Evolutionary conservation across 2,113 vertebrate genomes (phyloP).

Genomic region (Chaetops frenatus): DNA sequence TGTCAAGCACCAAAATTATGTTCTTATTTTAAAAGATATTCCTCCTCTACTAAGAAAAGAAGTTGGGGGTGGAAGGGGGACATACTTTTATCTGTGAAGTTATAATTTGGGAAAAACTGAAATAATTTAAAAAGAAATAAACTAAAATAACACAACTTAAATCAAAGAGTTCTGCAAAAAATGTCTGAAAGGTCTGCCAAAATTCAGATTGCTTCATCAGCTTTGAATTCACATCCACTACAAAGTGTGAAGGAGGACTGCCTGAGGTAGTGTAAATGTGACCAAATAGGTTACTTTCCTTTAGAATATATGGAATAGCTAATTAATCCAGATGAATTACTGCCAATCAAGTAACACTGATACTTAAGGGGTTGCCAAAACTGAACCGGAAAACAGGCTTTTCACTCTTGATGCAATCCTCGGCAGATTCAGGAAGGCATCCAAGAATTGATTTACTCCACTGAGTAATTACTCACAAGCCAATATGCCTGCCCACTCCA

Average conservation of each 20-base stretch:
- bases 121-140: not conserved
- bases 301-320: not conserved
- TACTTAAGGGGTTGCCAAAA: not conserved
- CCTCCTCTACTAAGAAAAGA: not conserved
- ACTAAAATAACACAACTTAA: not conserved
- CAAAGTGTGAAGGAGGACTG: not conserved
- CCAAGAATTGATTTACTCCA: not conserved
- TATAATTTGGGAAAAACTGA: not conserved
- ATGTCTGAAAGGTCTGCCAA: not conserved
- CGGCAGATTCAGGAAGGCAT: not conserved
- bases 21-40: not conserved
- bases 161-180: not conserved
- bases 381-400: not conserved
- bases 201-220: not conserved
- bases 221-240: not conserved
- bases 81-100: not conserved
- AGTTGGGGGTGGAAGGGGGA: rapidly evolving
- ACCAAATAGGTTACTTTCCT: not conserved
- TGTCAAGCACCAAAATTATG: not conserved
- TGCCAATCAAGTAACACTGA: not conserved
- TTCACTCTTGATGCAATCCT: not conserved
- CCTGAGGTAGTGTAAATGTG: not conserved
- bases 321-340: not conserved
- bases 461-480: not conserved
- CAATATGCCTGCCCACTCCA: not conserved